Evolutionary conservation across 2,113 vertebrate genomes (phyloP).

Genomic region (Hippocampus guttulatus): DNA sequence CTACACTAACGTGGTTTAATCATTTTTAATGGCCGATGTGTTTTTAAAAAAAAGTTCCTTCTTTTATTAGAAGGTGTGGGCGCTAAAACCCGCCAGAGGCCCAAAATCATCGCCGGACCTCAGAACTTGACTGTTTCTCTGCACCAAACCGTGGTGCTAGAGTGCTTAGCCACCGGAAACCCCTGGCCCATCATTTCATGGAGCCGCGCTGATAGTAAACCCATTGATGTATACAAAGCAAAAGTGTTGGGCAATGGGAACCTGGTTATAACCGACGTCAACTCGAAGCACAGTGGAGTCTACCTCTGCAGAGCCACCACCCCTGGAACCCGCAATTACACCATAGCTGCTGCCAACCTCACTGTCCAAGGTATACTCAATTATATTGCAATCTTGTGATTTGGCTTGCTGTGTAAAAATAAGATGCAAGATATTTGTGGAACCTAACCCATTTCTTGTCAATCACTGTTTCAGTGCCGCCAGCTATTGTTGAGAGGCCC

Average conservation of each 20-base stretch:
- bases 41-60: neutral
- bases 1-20: neutral
- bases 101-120: slow-evolving; percentile 86
- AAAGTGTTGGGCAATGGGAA: slow-evolving; percentile 92
- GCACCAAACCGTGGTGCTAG: slow-evolving; percentile 85
- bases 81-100: slow-evolving; percentile 74
- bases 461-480: slow-evolving; percentile 75
- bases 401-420: neutral
- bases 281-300: slow-evolving; percentile 80
- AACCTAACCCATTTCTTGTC: neutral
- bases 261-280: slow-evolving; percentile 83
- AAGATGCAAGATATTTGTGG: neutral
- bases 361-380: slow-evolving; percentile 81
- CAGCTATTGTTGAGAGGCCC: slow-evolving; percentile 86
- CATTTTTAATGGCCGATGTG: neutral
- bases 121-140: slow-evolving; percentile 83
- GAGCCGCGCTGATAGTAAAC: slow-evolving; percentile 90
- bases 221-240: slow-evolving; percentile 93
- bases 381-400: neutral
- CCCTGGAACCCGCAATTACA: slow-evolving; percentile 92
- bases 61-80: slow-evolving; percentile 62
- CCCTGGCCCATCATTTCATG: slow-evolving; percentile 94
- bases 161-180: slow-evolving; percentile 89
- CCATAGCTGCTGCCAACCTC: slow-evolving; percentile 82
- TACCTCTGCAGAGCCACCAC: slow-evolving; percentile 92